These are phyloP conservation scores for Danio tinwini DNA, from an alignment of 2,797 vertebrate species.

Conservation along the genomic window DNA sequence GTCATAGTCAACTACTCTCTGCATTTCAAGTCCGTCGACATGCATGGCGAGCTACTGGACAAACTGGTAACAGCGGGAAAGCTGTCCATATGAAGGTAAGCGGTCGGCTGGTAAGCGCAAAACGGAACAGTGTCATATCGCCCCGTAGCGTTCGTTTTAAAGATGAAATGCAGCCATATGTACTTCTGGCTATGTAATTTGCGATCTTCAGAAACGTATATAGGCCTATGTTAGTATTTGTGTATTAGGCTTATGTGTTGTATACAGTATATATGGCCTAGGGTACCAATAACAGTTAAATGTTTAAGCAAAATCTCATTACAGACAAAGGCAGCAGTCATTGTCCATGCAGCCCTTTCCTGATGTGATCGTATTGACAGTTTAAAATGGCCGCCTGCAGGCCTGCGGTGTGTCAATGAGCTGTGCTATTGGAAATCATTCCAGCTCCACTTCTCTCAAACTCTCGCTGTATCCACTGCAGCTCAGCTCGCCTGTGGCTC, in stretches of 20 bases:
- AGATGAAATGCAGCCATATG: too few species aligned
- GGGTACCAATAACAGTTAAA: conserved; percentile 2
- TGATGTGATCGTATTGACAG: conserved; percentile 63
- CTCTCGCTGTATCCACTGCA: conserved; percentile 67
- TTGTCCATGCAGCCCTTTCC: conserved; percentile 46
- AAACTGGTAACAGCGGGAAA: too few species aligned
- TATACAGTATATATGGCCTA: not conserved
- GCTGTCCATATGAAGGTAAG: too few species aligned
- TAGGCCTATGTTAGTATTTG: too few species aligned
- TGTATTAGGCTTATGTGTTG: not conserved
- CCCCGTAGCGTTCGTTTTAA: too few species aligned
- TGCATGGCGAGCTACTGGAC: too few species aligned
- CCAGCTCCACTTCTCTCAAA: conserved; percentile 68
- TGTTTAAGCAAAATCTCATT: conserved; percentile 26
- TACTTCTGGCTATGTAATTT: too few species aligned
- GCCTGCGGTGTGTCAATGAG: conserved; percentile 58
- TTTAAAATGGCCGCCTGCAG: conserved; percentile 63
- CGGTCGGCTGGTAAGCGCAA: too few species aligned
- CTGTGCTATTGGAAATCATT: conserved; percentile 78
- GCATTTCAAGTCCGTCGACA: too few species aligned
- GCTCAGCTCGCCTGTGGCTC: conserved; percentile 54
- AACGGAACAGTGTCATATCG: too few species aligned
- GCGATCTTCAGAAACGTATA: too few species aligned
- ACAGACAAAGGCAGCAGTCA: conserved; percentile 30
- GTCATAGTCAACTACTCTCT: too few species aligned